A percentile compares a stretch with the other conserved stretches of the same genome.
Evolutionary conservation across 2,113 vertebrate genomes (phyloP).

Genomic region (Pimephales promelas): DNA sequence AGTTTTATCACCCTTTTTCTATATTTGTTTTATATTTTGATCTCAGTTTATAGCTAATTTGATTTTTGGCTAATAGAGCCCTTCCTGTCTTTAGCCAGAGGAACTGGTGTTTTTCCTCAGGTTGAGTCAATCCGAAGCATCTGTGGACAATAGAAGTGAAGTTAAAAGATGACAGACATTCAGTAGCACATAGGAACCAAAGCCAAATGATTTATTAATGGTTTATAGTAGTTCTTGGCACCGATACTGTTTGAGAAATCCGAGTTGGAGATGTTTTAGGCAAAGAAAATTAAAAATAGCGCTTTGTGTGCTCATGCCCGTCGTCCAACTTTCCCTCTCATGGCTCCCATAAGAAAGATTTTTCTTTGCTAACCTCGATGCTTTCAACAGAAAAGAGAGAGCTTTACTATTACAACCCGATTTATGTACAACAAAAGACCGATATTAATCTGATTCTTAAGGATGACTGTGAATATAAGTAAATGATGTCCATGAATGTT

Average conservation of each 20-base stretch:
- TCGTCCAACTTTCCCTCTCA: constrained; percentile 65
- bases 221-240: constrained; percentile 70
- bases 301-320: constrained; percentile 53
- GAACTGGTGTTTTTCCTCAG: constrained; percentile 50
- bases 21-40: neutral
- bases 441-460: neutral
- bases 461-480: constrained; percentile 5
- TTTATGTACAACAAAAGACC: constrained; percentile 16
- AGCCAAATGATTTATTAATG: constrained; percentile 72
- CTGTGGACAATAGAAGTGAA: constrained; percentile 29
- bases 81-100: constrained; percentile 18
- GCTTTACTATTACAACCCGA: constrained; percentile 30
- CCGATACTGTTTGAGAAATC: constrained; percentile 56
- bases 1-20: neutral
- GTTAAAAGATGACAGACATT: constrained; percentile 57
- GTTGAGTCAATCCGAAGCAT: constrained; percentile 46
- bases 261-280: constrained; percentile 63
- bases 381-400: constrained; percentile 54
- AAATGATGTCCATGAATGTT: neutral
- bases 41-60: constrained; percentile 20
- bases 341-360: constrained; percentile 63
- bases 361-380: constrained; percentile 57
- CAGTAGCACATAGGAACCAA: constrained; percentile 65
- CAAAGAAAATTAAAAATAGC: constrained; percentile 63
- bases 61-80: constrained; percentile 19